Conservation (phyloP, 2,797 vertebrate genomes). For the Gymnothorax reevesii region DNA sequence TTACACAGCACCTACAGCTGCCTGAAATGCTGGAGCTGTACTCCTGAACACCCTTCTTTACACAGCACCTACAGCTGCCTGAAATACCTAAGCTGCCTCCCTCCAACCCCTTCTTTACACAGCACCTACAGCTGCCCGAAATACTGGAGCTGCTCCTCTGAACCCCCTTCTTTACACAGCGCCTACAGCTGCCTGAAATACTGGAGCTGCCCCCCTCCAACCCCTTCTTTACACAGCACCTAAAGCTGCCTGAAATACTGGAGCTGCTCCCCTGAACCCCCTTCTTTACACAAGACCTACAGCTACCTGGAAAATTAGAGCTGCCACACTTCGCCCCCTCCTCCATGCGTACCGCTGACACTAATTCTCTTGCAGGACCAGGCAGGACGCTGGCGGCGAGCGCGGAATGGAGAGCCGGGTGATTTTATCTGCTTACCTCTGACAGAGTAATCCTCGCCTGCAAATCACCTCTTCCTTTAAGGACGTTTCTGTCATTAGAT, state of each 20-base stretch:
- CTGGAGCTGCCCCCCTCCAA: slow-evolving; percentile 27
- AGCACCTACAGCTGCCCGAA: too few species aligned
- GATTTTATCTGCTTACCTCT: slow-evolving; percentile 61
- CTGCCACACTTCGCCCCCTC: slow-evolving; percentile 12
- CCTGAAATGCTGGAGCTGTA: background rate
- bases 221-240: slow-evolving; percentile 41
- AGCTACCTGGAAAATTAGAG: slow-evolving; percentile 46
- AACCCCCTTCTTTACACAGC: slow-evolving; percentile 40
- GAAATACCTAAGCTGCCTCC: slow-evolving; percentile 46
- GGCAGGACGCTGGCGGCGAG: slow-evolving; percentile 16
- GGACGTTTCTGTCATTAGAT: slow-evolving; percentile 54
- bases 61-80: slow-evolving; percentile 47
- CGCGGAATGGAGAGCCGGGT: slow-evolving; percentile 33
- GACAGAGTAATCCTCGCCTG: slow-evolving; percentile 62
- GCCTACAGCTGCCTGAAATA: slow-evolving; percentile 48
- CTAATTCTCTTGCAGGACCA: slow-evolving; percentile 38
- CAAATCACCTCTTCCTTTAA: slow-evolving; percentile 57
- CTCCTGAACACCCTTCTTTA: slow-evolving; percentile 16
- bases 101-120: slow-evolving; percentile 24
- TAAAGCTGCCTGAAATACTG: slow-evolving; percentile 46
- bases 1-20: slow-evolving; percentile 33
- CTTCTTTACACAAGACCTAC: slow-evolving; percentile 36
- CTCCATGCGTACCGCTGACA: slow-evolving; percentile 50
- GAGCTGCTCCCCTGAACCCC: slow-evolving; percentile 44
- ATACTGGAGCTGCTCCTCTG: background rate